Evolutionary conservation across 2,797 vertebrate genomes (phyloP), one percentile per base, ranked within the genome.

Genomic region (Siniperca undulata): DNA sequence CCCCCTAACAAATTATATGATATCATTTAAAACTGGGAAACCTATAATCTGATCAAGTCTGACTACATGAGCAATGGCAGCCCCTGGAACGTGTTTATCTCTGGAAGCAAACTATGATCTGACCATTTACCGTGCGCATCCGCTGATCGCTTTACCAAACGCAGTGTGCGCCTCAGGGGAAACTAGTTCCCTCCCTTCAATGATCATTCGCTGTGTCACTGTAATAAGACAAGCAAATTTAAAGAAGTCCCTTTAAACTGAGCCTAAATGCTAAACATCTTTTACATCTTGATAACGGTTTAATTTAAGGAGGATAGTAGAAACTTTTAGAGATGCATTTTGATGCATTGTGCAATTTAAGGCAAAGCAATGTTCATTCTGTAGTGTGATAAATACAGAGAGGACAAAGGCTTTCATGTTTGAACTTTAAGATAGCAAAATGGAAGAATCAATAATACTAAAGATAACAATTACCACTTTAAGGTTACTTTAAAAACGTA

Each of bases 181-280:
- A 64, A 42, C 14, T 3, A 80, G 88, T 80, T 84, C 88, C 89
- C 86, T 90, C 92, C 91, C 86, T 85, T 81, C 48, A 62, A 44
- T 83, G 5, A 82, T 62, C 50, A 83, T 67, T 69, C 70, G 55
- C 16, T n/a, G 68, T 75, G 70, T 78, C 76, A 67, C 40, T 30
- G 60, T 69, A 72, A 73, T 50, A n/a, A 44, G 8, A 70, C 4
- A 65, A 70, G 55, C 48, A 59, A 58, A 75, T 78, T 12, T 44
- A 79, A 70, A 52, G 4, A 61, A 40, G 13, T 1, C 6, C 6
- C 56, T 70, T 42, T 24, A 24, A 40, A 50, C 8, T n/a, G 8
- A 61, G 13, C 3, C 9, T 30, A 22, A 38, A 62, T 19, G 30
- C 6, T 17, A 36, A 2, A 34, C 38, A 30, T 59, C 36, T 36